Base-by-base conservation (phyloP, 92 coral and sea anemone genomes). In the Epizoanthus fatuus region DNA sequence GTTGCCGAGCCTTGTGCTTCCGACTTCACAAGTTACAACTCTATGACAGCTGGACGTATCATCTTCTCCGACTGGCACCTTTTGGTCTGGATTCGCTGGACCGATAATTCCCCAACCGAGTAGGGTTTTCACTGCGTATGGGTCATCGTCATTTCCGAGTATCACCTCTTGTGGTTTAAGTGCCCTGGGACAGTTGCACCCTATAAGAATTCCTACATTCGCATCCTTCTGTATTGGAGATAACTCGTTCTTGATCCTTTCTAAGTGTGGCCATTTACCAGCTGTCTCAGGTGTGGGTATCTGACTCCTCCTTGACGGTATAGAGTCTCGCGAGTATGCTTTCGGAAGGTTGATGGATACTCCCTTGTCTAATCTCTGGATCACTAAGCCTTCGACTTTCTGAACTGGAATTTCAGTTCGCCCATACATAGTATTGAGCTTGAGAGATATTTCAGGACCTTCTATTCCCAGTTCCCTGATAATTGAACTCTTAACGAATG, bases 381-480 rank as follows among this genome's bases (percentile, higher is more conserved):
- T 91, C 37, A 86, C 67, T 13, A 92, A 82, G 0, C 89, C 93
- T 1, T 89, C 89, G 12, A 92, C 53, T 71, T 47, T 89, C 16
- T 75, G 40, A 0, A 89, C 93, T 4, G 75, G 11, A 16, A 89
- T 65, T 35, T 39, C 42, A 7, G 77, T 54, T 54, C 74, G 63
- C 3, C 93, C 95, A 19, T 58, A 89, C 93, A 89, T 90, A 62
- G 93, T 92, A 59, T 74, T 85, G 8, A 92, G 73, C 9, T 74
- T 73, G 20, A 92, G 80, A 1, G 17, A 70, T 11, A 83, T 63
- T 80, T 84, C 85, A 22, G 81, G 69, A 47, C 95, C 92, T 57
- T 40, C 20, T 12, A 92, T 69, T 6, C 91, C 95, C 7, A 92
- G 89, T 14, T 89, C 89, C 5, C 52, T 11, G 12, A 84, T 88